Percentiles rank a stretch among this genome's conserved stretches.
These are phyloP conservation scores for Heterotis niloticus DNA, from an alignment of 2,113 vertebrate genomes.

Conservation along the genomic window DNA sequence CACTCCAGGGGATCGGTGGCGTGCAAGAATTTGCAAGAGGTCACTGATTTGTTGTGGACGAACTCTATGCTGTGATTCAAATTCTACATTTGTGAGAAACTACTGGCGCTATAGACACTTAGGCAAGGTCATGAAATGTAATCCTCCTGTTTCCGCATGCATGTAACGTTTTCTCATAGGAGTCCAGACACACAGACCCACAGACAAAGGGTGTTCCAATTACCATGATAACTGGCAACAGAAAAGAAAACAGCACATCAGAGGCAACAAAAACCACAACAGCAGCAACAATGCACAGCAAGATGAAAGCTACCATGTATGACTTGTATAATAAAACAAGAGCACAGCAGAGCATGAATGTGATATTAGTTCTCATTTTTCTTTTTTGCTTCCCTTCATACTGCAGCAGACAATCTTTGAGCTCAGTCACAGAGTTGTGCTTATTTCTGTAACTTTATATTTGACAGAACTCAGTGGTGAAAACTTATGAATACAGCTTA, in stretches of 20 bases:
- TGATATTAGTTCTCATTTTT: not conserved
- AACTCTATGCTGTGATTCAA: not conserved
- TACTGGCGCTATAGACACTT: not conserved
- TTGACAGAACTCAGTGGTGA: no score
- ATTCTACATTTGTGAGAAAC: not conserved
- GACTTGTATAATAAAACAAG: not conserved
- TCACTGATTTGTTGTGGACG: not conserved
- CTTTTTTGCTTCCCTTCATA: not conserved
- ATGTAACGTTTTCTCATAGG: not conserved
- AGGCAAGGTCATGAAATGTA: not conserved
- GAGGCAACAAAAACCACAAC: not conserved
- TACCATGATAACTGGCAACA: not conserved
- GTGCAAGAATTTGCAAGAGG: not conserved
- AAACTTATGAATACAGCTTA: no score
- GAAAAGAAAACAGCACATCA: not conserved
- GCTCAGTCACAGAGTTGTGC: no score
- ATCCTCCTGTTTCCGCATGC: not conserved
- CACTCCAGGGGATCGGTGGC: not conserved
- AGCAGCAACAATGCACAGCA: not conserved
- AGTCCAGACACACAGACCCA: not conserved
- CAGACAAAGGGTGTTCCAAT: conserved; percentile 8
- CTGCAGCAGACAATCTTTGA: not conserved
- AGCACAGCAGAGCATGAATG: not conserved
- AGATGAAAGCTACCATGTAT: not conserved
- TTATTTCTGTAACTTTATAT: no score